phyloP scores from a whole-genome alignment of 37 sponge, comb jelly and placozoan species.

The Geodia barretti region DNA sequence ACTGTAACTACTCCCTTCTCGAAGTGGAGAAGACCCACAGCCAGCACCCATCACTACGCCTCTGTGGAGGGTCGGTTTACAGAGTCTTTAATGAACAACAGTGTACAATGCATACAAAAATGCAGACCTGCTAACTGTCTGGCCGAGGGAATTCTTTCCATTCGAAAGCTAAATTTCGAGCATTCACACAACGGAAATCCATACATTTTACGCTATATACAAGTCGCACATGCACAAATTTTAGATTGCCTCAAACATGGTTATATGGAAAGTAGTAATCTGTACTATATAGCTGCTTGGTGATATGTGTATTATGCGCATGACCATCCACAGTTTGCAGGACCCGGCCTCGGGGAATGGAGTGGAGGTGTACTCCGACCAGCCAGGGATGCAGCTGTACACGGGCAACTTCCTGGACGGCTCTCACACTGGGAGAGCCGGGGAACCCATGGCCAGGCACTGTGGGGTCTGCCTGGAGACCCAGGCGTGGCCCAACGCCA shows the following conservation, averaged over 20 bases:
- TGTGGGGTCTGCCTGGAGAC: slow-evolving; percentile 92
- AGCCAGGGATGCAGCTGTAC: slow-evolving; percentile 93
- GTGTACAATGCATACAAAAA: too few species aligned
- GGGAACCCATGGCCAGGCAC: slow-evolving; percentile 57
- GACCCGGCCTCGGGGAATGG: slow-evolving; percentile 41
- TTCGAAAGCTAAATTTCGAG: too few species aligned
- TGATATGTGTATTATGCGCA: neutral
- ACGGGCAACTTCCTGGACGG: slow-evolving; percentile 87
- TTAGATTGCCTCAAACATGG: too few species aligned
- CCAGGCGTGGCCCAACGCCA: slow-evolving; percentile 90
- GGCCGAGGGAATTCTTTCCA: too few species aligned
- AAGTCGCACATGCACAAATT: too few species aligned
- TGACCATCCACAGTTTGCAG: slow-evolving; percentile 18
- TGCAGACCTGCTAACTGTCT: too few species aligned
- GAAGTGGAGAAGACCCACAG: neutral
- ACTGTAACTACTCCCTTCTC: slow-evolving; percentile 68
- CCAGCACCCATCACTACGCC: neutral
- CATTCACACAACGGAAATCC: too few species aligned
- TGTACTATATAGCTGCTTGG: too few species aligned
- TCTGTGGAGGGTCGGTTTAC: neutral
- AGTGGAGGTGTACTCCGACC: slow-evolving; percentile 74
- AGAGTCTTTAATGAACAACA: too few species aligned
- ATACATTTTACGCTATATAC: too few species aligned
- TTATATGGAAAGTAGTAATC: too few species aligned
- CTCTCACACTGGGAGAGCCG: slow-evolving; percentile 51